Evolutionary conservation across 1,140 invertebrate genomes (phyloP), one percentile per base, ranked within the genome.

Genomic region (Zophobas morio): DNA sequence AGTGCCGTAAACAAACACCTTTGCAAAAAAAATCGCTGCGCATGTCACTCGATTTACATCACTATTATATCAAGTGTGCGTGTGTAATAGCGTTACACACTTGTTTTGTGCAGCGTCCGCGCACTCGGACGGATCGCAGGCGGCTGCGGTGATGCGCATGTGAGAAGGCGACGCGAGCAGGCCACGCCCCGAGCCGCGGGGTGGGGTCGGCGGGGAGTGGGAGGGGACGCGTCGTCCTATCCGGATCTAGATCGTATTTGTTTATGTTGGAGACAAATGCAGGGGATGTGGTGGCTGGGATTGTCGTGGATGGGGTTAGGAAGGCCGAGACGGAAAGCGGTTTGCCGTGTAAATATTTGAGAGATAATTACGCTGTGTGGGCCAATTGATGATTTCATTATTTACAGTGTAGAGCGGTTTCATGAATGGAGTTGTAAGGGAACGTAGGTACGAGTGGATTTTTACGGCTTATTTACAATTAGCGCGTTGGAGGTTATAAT

Each of bases 71-170:
- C 37, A 42, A 63, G 37, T 32, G 60, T 66, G 60, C 39, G 60
- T 42, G 60, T 66, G 60, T 66, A 42, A 32, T 40, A 66, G 39
- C 60, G 60, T 42, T 66, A 36, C 37, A 42, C 60, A 42, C 60
- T 66, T 66, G 39, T 66, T 66, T 66, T 42, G 60, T 60, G 75
- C 70, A 77, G 76, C 75, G 72, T 75, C 79, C 81, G 82, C 79
- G 79, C 82, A 82, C 77, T 79, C 74, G 57, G 66, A 76, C 81
- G 75, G 79, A 78, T 77, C 72, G 76, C 66, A 73, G 40, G 75
- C 78, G 82, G 82, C 79, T 83, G 81, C 71, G 63, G 56, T 70
- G 51, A 70, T 39, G 79, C 82, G 82, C 82, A 82, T 80, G 81
- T 80, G 79, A 76, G 76, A 70, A 70, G 74, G 63, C 70, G 32